These are phyloP conservation scores for Emmelina monodactyla DNA, from an alignment of 2,888 invertebrate species.

Conservation along the genomic window DNA sequence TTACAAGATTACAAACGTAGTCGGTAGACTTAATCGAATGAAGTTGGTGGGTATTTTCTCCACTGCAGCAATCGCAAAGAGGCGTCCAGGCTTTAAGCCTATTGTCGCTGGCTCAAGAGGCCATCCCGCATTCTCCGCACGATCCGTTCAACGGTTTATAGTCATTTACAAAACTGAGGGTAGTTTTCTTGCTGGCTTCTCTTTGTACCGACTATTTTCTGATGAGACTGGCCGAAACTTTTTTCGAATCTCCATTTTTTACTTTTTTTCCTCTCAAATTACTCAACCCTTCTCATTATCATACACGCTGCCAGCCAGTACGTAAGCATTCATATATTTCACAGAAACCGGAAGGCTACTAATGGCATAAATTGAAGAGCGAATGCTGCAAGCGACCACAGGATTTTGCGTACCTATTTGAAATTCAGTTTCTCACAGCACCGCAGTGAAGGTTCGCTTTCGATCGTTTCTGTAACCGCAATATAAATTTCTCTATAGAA, in stretches of 20 bases:
- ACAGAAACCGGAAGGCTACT: constrained; percentile 40
- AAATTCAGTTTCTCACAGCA: constrained; percentile 49
- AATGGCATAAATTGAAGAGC: constrained; percentile 55
- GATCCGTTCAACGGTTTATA: constrained; percentile 55
- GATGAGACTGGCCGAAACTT: not conserved
- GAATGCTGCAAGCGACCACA: constrained; percentile 42
- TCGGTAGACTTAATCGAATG: not conserved
- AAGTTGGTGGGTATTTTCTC: not conserved
- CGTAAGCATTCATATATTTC: constrained; percentile 21
- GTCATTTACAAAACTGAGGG: constrained; percentile 61
- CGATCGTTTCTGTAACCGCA: too few species aligned
- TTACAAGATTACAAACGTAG: too few species aligned
- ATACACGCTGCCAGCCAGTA: constrained; percentile 5
- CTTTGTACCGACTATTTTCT: not conserved
- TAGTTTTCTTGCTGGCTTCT: constrained; percentile 33
- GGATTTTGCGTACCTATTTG: constrained; percentile 47
- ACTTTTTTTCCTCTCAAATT: not conserved
- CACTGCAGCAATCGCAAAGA: constrained; percentile 24
- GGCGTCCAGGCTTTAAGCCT: constrained; percentile 35
- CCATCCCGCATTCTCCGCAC: constrained; percentile 53
- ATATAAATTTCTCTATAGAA: too few species aligned
- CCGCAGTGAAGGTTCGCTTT: constrained; percentile 29
- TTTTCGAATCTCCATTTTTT: not conserved
- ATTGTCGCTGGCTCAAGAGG: constrained; percentile 40
- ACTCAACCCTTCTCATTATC: not conserved